Evolutionary conservation across 2,888 invertebrate genomes (phyloP).

Genomic region (Eristalis tenax): DNA sequence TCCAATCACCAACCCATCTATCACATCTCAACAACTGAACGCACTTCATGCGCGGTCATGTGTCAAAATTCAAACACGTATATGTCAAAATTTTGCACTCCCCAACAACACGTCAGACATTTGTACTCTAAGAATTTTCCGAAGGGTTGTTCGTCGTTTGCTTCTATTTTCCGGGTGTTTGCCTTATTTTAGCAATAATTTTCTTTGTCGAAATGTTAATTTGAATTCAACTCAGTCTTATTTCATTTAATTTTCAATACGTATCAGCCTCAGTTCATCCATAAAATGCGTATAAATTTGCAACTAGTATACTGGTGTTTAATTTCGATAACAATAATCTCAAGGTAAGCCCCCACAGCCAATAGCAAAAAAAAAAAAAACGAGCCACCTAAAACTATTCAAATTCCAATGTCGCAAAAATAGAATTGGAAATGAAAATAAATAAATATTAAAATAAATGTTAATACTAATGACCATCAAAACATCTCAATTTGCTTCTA

Average conservation of each 20-base stretch:
- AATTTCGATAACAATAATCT: constrained; percentile 68
- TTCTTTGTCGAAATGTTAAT: constrained; percentile 60
- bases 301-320: constrained; percentile 67
- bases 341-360: constrained; percentile 54
- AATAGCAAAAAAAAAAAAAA: constrained; percentile 7
- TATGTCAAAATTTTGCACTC: constrained; percentile 55
- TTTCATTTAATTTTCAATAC: constrained; percentile 42
- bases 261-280: constrained; percentile 25
- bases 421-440: constrained; percentile 17
- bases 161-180: constrained; percentile 65
- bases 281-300: constrained; percentile 67
- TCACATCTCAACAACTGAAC: constrained; percentile 18
- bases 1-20: neutral
- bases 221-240: constrained; percentile 30
- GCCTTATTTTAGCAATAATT: constrained; percentile 58
- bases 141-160: constrained; percentile 64
- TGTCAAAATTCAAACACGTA: constrained; percentile 47
- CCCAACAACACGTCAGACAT: constrained; percentile 70
- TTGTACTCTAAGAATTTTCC: constrained; percentile 63
- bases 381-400: neutral
- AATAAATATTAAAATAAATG: constrained; percentile 11
- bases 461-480: constrained; percentile 23
- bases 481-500: constrained; percentile 44
- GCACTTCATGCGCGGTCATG: constrained; percentile 2
- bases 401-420: constrained; percentile 13